Percentiles rank a stretch among this genome's conserved stretches.
Evolutionary conservation across 1,140 invertebrate genomes (phyloP).

Genomic region (Sarcophaga peregrina): DNA sequence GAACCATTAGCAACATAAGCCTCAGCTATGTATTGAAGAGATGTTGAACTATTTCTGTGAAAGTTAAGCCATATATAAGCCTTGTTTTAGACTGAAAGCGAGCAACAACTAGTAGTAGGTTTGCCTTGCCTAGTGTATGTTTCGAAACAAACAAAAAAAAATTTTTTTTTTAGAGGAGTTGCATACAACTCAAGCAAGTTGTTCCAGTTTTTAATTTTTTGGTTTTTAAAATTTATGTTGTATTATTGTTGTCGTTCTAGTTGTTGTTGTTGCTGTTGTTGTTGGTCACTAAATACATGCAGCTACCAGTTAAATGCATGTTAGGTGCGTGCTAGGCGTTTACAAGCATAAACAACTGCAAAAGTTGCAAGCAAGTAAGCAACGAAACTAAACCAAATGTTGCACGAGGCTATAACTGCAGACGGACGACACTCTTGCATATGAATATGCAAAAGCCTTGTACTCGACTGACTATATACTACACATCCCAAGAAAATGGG

Average conservation of each 20-base stretch:
- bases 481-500: neutral
- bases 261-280: conserved; percentile 37
- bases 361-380: neutral
- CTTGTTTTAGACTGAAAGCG: too few relatives aligned
- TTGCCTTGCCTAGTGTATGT: neutral
- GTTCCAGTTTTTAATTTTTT: conserved; percentile 47
- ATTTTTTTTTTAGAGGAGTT: too few relatives aligned
- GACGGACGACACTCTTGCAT: neutral
- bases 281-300: conserved; percentile 43
- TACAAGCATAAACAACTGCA: conserved; percentile 42
- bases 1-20: neutral
- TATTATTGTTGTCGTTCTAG: conserved; percentile 3
- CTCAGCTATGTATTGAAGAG: too few relatives aligned
- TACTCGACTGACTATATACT: neutral
- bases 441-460: neutral
- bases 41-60: too few relatives aligned
- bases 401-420: conserved; percentile 27
- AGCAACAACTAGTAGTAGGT: neutral
- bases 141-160: neutral
- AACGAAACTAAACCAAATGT: conserved; percentile 29
- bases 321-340: conserved; percentile 50
- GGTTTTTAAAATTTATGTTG: conserved; percentile 4
- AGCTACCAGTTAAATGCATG: conserved; percentile 66
- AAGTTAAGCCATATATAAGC: too few relatives aligned
- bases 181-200: neutral